These are phyloP conservation scores for Tachuris rubrigastra DNA, from an alignment of 2,113 vertebrate genomes.

Conservation along the genomic window DNA sequence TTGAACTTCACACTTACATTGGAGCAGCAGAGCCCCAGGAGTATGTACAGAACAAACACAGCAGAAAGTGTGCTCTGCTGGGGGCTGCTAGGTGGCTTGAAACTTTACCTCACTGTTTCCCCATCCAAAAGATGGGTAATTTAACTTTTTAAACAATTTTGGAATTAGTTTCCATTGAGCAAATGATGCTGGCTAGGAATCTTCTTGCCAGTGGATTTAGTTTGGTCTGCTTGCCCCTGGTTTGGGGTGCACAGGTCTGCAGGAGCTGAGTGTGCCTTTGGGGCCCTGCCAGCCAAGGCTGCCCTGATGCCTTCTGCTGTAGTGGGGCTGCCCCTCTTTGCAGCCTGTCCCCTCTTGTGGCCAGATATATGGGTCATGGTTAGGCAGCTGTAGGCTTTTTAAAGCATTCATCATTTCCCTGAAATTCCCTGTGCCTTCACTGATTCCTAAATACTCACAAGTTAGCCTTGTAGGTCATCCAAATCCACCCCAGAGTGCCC, in stretches of 20 bases:
- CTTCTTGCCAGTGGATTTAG: neutral
- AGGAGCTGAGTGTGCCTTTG: fast-evolving
- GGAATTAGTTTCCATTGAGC: neutral
- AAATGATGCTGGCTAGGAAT: neutral
- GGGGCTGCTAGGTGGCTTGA: neutral
- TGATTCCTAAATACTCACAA: neutral
- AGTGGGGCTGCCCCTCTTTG: neutral
- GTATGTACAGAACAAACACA: neutral
- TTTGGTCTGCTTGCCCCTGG: neutral
- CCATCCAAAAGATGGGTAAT: neutral
- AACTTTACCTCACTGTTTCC: neutral
- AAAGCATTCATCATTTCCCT: neutral
- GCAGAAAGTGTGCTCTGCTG: neutral
- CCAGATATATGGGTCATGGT: fast-evolving
- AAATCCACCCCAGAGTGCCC: neutral
- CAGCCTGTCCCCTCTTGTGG: neutral
- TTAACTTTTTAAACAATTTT: neutral
- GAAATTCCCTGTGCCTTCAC: neutral
- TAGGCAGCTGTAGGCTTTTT: neutral
- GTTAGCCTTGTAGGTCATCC: neutral
- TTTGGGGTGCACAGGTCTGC: fast-evolving
- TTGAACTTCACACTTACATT: neutral
- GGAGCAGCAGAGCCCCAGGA: neutral
- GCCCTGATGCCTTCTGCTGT: neutral
- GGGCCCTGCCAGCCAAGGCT: neutral